A percentile compares a stretch with the other conserved stretches of the same genome.
These are phyloP conservation scores for Sminthurinus aureus DNA, from an alignment of 2,888 invertebrate genomes.

Conservation along the genomic window DNA sequence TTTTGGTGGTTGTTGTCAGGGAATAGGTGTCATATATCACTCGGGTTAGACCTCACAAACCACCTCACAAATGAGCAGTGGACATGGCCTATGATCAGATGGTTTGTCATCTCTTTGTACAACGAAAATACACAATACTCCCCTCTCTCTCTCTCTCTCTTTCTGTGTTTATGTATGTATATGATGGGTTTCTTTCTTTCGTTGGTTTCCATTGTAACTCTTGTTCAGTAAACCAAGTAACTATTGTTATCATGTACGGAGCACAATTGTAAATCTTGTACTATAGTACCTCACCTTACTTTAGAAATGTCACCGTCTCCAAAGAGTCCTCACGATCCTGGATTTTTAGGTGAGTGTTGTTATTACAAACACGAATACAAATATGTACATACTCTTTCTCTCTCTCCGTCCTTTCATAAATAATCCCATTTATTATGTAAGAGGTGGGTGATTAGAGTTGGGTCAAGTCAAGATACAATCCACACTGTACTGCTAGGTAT, in stretches of 20 bases:
- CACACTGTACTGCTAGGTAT: too few relatives aligned
- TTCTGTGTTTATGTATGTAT: too few relatives aligned
- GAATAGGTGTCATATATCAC: conserved; percentile 52
- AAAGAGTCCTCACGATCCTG: conserved; percentile 5
- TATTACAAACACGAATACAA: neutral
- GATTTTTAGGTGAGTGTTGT: neutral
- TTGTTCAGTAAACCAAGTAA: conserved; percentile 11
- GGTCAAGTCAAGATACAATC: too few relatives aligned
- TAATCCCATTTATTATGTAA: too few relatives aligned
- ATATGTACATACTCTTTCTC: neutral
- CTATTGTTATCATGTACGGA: conserved; percentile 26
- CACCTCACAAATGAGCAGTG: conserved; percentile 52
- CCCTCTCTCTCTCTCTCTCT: too few relatives aligned
- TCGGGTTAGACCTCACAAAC: conserved; percentile 43
- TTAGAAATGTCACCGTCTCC: conserved; percentile 3
- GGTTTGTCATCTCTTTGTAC: conserved; percentile 50
- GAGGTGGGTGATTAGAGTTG: too few relatives aligned
- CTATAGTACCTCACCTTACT: conserved; percentile 8
- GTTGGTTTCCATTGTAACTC: conserved; percentile 3
- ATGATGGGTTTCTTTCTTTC: conserved; percentile 2
- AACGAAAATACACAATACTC: neutral
- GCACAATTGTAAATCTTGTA: conserved; percentile 42
- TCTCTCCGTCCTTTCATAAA: too few relatives aligned
- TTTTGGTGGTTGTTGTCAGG: conserved; percentile 46
- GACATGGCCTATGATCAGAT: conserved; percentile 54